phyloP scores from a whole-genome alignment of 1,140 invertebrate species.

The Trichonephila clavipes region DNA sequence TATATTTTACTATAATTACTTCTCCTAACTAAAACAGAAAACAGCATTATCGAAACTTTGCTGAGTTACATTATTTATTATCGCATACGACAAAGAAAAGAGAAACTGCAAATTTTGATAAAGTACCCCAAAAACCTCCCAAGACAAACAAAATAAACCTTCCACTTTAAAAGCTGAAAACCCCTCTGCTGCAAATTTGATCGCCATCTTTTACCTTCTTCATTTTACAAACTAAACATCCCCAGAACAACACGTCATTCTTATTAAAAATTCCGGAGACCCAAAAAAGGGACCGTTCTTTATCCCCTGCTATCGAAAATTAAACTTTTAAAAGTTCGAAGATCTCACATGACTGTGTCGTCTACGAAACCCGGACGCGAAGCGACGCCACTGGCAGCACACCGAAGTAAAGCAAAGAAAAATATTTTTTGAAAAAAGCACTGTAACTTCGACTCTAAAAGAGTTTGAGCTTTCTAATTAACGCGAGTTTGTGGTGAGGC shows the following conservation, averaged over 20 bases:
- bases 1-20: too few species aligned
- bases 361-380: background rate
- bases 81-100: background rate
- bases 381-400: background rate
- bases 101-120: background rate
- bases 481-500: constrained; percentile 7
- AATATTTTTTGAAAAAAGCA: background rate
- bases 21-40: too few species aligned
- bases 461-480: constrained; percentile 32
- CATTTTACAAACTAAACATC: background rate
- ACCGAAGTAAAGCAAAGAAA: background rate
- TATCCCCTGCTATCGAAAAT: background rate
- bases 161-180: background rate
- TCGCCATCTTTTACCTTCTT: background rate
- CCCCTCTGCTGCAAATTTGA: background rate
- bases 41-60: too few species aligned
- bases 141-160: background rate
- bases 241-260: background rate
- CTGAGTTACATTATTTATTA: too few species aligned
- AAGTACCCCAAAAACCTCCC: background rate
- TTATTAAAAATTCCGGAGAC: background rate
- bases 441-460: too few species aligned
- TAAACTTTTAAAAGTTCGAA: constrained; percentile 2
- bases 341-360: background rate
- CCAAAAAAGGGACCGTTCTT: background rate